Evolutionary conservation across 2,888 invertebrate genomes (phyloP).

Genomic region (Gandaritis pyraliata): DNA sequence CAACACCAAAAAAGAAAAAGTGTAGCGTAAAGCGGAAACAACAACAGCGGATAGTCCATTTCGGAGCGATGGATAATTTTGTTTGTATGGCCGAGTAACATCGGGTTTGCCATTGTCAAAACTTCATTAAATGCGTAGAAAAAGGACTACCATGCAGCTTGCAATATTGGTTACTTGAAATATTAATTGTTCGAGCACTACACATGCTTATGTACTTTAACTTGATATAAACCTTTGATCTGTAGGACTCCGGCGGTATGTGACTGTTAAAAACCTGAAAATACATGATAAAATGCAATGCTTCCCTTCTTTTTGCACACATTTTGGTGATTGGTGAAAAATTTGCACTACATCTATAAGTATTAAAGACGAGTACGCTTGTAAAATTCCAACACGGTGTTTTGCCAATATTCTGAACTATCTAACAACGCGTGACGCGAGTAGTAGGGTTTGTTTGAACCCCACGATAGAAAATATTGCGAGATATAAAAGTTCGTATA

Average conservation of each 20-base stretch:
- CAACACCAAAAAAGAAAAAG: constrained; percentile 63
- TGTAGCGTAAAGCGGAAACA: constrained; percentile 59
- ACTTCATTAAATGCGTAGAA: constrained; percentile 29
- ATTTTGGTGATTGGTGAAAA: constrained; percentile 13
- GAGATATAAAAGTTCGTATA: not conserved
- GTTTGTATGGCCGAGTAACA: constrained; percentile 11
- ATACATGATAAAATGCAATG: constrained; percentile 84
- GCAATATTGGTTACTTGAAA: constrained; percentile 55
- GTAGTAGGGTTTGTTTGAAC: not conserved
- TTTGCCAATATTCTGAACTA: not conserved
- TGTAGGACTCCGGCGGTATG: constrained; percentile 96
- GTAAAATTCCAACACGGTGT: too few species aligned
- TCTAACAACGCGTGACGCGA: not conserved
- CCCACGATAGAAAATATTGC: not conserved
- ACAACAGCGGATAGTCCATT: constrained; percentile 5
- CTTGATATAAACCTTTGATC: constrained; percentile 93
- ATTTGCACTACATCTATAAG: not conserved
- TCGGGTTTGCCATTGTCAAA: constrained; percentile 13
- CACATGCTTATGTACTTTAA: constrained; percentile 81
- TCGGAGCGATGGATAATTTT: constrained; percentile 7
- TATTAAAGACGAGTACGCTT: too few species aligned
- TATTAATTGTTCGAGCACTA: constrained; percentile 66
- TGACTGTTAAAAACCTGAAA: constrained; percentile 97
- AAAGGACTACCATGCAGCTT: constrained; percentile 65
- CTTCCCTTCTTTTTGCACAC: constrained; percentile 59